These are phyloP conservation scores for Gila orcuttii DNA, from an alignment of 2,113 vertebrate genomes.

Conservation along the genomic window DNA sequence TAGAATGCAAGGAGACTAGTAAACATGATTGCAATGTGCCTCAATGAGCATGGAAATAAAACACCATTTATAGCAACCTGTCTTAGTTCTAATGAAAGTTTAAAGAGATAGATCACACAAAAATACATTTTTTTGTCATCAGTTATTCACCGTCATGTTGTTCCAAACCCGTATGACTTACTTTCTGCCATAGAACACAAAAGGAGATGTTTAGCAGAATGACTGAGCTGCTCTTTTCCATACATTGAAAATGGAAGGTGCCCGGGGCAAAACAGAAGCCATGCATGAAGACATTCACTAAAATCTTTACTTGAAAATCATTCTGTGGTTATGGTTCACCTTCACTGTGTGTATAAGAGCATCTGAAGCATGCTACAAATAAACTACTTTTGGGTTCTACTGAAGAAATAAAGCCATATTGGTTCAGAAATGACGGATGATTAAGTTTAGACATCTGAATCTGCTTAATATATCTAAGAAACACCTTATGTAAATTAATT, in stretches of 20 bases:
- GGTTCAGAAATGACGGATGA: background rate
- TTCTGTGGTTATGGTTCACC: background rate
- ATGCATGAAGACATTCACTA: background rate
- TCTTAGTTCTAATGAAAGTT: slow-evolving; percentile 30
- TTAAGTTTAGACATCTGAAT: background rate
- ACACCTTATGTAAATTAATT: background rate
- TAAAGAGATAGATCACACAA: background rate
- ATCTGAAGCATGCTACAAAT: too few relatives aligned
- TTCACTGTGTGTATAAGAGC: background rate
- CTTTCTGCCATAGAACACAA: background rate
- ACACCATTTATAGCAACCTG: slow-evolving; percentile 19
- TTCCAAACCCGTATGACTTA: background rate
- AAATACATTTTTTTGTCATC: background rate
- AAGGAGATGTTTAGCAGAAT: background rate
- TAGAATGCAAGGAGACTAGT: slow-evolving; percentile 45
- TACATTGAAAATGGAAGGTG: background rate
- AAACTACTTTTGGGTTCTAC: background rate
- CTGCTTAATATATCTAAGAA: background rate
- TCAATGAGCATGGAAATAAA: slow-evolving; percentile 22
- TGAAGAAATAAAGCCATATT: background rate
- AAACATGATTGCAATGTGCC: slow-evolving; percentile 58
- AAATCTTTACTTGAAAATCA: background rate
- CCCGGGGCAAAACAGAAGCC: background rate
- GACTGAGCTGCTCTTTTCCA: background rate
- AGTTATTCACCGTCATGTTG: background rate